Conservation (phyloP, 30 jellyfish, hydroid and myxozoan species). For the Hydractinia symbiolongicarpus region DNA sequence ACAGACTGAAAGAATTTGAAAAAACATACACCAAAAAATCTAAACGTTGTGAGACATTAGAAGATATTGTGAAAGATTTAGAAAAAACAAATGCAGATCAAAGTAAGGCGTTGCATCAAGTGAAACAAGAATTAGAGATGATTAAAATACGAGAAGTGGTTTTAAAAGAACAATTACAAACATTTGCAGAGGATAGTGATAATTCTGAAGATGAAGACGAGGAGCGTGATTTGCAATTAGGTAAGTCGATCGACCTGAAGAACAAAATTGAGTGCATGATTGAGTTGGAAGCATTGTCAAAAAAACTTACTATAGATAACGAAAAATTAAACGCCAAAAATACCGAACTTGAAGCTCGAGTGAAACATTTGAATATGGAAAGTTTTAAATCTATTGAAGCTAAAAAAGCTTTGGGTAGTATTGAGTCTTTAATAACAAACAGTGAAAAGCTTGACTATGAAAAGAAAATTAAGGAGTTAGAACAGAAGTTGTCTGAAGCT, state of each 20-base stretch:
- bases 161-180: conserved; percentile 79
- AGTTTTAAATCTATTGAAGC: conserved; percentile 10
- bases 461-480: conserved; percentile 35
- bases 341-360: conserved; percentile 28
- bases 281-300: conserved; percentile 68
- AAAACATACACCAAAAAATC: conserved; percentile 62
- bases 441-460: conserved; percentile 31
- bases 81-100: conserved; percentile 59
- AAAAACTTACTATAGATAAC: conserved; percentile 58
- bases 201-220: conserved; percentile 59
- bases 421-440: conserved; percentile 3
- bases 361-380: conserved; percentile 27
- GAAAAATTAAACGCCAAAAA: conserved; percentile 30
- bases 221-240: conserved; percentile 43
- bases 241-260: conserved; percentile 66
- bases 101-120: conserved; percentile 41
- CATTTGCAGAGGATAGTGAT: conserved; percentile 74
- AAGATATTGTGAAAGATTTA: conserved; percentile 44
- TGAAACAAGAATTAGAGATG: conserved; percentile 81
- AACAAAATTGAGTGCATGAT: conserved; percentile 57
- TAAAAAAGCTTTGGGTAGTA: conserved; percentile 18
- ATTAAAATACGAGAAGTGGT: conserved; percentile 79
- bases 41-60: conserved; percentile 61
- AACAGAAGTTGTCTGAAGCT: conserved; percentile 45
- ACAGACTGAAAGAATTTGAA: conserved; percentile 64